Base-by-base conservation (phyloP, 2,888 invertebrate genomes). In the Tridacna crocea region DNA sequence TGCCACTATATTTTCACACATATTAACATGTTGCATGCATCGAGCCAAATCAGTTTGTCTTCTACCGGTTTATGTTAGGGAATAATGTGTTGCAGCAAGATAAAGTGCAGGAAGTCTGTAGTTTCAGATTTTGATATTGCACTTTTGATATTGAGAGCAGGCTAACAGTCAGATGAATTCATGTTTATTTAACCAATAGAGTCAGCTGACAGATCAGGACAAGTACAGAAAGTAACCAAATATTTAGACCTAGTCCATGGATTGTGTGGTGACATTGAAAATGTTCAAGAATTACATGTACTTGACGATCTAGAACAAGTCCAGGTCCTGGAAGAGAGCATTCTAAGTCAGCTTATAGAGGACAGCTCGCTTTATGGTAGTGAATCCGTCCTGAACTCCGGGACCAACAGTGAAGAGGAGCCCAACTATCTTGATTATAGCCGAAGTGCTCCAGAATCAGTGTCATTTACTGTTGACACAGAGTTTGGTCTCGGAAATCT, bases 321-420 rank as follows among this genome's bases (percentile, higher is more conserved):
- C 48, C 51, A 70, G 12, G 13, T 51, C 10, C 26, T 70, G 13
- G 70, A 70, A 26, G 70, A 70, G 47, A 51, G 70, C 48, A 70
- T 70, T 70, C n/a, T 70, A 51, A n/a, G 24, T 70, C 70, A 70
- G 46, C 22, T 70, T 13, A n/a, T 70, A 17, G 70, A 70, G 10
- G 70, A 70, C 26, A 70, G 70, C 19, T 70, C 70, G 19, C 70
- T 70, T 0, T 24, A 46, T 47, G 51, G 26, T 12, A 15, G 48
- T 51, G 26, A 22, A 0, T 24, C 22, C 24, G n/a, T 24, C 17
- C 8, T 12, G 24, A 51, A 26, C 17, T 19, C 48, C 3, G 11
- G 22, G n/a, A 26, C 22, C 13, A 24, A 70, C 17, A 51, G 51
- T 70, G 70, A 70, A 24, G 26, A 22, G 26, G 70, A 36, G 51